phyloP scores from a whole-genome alignment of 2,797 vertebrate species.

The Scarus forsteni region DNA sequence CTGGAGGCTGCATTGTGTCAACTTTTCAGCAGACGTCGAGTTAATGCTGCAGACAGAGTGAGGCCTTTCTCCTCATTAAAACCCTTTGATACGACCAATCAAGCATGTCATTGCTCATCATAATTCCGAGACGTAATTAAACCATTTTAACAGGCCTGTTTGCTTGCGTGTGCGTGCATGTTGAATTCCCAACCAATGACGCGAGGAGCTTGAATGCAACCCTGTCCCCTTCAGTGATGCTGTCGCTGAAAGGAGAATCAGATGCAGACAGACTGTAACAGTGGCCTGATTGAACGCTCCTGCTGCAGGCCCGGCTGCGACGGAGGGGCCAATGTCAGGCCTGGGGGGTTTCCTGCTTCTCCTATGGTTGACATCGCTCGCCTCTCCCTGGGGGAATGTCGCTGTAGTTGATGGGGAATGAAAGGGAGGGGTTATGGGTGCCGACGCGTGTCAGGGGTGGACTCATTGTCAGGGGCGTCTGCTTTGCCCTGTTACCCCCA shows the following conservation, averaged over 20 bases:
- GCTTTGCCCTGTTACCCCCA: slow-evolving; percentile 62
- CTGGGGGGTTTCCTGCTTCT: slow-evolving; percentile 50
- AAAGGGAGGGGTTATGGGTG: slow-evolving; percentile 33
- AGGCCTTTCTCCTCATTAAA: slow-evolving; percentile 68
- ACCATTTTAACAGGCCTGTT: slow-evolving; percentile 68
- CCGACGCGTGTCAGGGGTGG: slow-evolving; percentile 73
- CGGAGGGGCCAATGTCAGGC: slow-evolving; percentile 18
- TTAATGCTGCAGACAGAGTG: slow-evolving; percentile 39
- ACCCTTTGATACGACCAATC: slow-evolving; percentile 74
- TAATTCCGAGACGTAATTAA: slow-evolving; percentile 74
- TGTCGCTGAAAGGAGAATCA: background rate
- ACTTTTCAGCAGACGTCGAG: slow-evolving; percentile 28
- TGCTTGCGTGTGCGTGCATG: slow-evolving; percentile 22
- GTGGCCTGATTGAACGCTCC: slow-evolving; percentile 45
- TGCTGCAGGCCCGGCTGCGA: slow-evolving; percentile 25
- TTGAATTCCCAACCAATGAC: slow-evolving; percentile 31
- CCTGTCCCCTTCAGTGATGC: background rate
- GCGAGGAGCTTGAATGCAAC: slow-evolving; percentile 1
- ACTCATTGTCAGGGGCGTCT: slow-evolving; percentile 65
- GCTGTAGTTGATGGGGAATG: slow-evolving; percentile 38
- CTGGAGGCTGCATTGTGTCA: slow-evolving; percentile 52
- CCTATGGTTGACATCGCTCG: slow-evolving; percentile 45
- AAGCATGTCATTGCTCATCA: slow-evolving; percentile 81
- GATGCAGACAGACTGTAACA: slow-evolving; percentile 24
- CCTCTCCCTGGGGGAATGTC: slow-evolving; percentile 53